These are phyloP conservation scores for Macaria liturata DNA, from an alignment of 2,888 invertebrate species.

Conservation along the genomic window DNA sequence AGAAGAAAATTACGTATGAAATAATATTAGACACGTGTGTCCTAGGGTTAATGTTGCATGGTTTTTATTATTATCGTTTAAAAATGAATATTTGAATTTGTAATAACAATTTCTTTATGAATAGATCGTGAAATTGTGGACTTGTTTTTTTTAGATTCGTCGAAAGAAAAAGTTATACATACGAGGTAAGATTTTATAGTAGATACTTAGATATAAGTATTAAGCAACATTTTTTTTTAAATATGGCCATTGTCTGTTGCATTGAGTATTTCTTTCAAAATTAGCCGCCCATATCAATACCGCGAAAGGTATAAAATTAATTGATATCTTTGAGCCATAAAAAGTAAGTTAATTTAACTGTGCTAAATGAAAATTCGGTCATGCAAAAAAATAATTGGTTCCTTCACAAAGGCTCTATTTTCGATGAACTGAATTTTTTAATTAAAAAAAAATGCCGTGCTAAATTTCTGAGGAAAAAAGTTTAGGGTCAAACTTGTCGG, in stretches of 20 bases:
- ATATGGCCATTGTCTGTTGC: too few relatives aligned
- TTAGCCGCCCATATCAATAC: too few relatives aligned
- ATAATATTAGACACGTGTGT: constrained; percentile 13
- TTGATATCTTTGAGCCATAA: constrained; percentile 54
- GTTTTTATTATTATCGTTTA: too few relatives aligned
- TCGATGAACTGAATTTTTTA: constrained; percentile 55
- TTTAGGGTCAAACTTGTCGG: neutral
- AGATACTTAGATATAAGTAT: too few relatives aligned
- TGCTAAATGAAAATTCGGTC: constrained; percentile 60
- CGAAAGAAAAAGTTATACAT: too few relatives aligned
- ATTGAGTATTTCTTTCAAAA: too few relatives aligned
- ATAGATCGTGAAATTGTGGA: too few relatives aligned
- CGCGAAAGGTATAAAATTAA: constrained; percentile 5
- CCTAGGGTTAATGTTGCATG: neutral
- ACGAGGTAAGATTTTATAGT: too few relatives aligned
- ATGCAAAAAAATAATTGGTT: constrained; percentile 78
- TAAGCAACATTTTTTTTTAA: too few relatives aligned
- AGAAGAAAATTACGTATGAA: neutral
- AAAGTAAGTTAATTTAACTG: constrained; percentile 66
- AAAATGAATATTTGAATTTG: constrained; percentile 2
- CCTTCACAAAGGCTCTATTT: constrained; percentile 64
- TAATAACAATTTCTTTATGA: too few relatives aligned
- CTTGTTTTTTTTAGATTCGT: too few relatives aligned
- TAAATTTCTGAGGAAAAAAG: constrained; percentile 11
- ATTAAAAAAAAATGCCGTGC: constrained; percentile 20